phyloP scores from a whole-genome alignment of 2,888 invertebrate species.

The Macrophya annulata region DNA sequence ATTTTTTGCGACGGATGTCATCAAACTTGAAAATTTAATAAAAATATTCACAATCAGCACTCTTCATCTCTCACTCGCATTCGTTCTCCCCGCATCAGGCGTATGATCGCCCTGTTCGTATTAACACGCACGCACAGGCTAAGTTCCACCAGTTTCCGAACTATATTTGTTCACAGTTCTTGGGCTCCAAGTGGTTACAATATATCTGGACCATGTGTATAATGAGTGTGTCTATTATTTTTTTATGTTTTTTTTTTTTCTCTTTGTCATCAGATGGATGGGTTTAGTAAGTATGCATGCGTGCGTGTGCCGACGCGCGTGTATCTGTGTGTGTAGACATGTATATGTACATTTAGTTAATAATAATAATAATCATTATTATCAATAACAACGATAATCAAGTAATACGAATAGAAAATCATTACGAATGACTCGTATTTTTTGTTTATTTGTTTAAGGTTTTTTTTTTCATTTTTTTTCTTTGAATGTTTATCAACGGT shows the following conservation, averaged over 20 bases:
- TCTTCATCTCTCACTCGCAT: conserved; percentile 72
- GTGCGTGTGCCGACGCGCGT: conserved; percentile 33
- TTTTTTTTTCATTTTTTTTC: conserved; percentile 10
- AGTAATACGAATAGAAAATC: conserved; percentile 79
- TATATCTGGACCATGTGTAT: conserved; percentile 62
- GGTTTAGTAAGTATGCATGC: conserved; percentile 22
- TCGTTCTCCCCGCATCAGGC: conserved; percentile 53
- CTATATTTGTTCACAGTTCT: conserved; percentile 59
- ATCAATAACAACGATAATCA: conserved; percentile 79
- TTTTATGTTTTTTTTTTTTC: not conserved
- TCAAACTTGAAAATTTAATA: conserved; percentile 80
- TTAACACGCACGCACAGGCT: conserved; percentile 62
- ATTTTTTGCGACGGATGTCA: conserved; percentile 78
- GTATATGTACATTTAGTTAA: conserved; percentile 79
- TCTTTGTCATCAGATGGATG: not conserved
- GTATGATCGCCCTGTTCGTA: not conserved
- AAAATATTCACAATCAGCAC: conserved; percentile 80
- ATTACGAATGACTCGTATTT: conserved; percentile 74
- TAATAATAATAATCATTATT: conserved; percentile 78
- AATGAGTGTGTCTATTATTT: conserved; percentile 63
- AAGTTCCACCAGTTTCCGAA: conserved; percentile 57
- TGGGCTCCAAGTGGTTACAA: conserved; percentile 61
- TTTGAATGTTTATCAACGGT: conserved; percentile 72
- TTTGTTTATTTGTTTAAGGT: not conserved
- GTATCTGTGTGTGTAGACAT: conserved; percentile 69